phyloP scores from a whole-genome alignment of 2,113 vertebrate species.

The human region GRCh38 chr1:159749501-159750000 shows the following conservation, averaged over 20 bases:
- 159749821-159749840: neutral
- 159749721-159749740: neutral
- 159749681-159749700: accelerated
- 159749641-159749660: neutral
- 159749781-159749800: neutral
- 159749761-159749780: neutral
- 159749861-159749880: neutral
- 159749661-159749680: neutral
- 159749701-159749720: neutral
- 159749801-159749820: neutral
- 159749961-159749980: neutral
- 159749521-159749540: neutral
- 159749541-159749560: neutral
- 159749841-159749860: neutral
- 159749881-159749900: neutral
- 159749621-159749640: no score
- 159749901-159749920: neutral
- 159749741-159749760: neutral
- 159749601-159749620: neutral
- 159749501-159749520: neutral
- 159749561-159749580: neutral
- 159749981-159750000: neutral
- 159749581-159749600: neutral
- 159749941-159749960: neutral
- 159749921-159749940: neutral